Conservation (phyloP, 2,888 invertebrate genomes). For the Ophion slaviceki region DNA sequence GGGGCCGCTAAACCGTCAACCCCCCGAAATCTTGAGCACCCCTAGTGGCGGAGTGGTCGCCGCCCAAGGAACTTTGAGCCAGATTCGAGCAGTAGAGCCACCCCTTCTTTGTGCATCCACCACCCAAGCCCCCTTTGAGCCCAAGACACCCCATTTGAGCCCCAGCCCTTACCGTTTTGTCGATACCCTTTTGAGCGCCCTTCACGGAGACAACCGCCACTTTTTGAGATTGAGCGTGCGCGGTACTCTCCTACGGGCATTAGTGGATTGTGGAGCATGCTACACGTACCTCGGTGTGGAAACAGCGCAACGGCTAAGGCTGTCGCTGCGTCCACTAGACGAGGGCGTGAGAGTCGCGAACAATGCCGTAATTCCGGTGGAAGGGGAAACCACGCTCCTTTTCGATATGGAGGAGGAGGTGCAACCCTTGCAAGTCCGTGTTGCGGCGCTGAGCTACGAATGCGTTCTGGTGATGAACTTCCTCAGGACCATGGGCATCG, state of each 20-base stretch:
- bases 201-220: neutral
- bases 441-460: neutral
- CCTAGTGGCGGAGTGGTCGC: too few species aligned
- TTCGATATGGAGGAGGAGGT: too few species aligned
- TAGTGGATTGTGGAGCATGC: too few species aligned
- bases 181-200: too few species aligned
- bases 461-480: constrained; percentile 21
- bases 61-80: too few species aligned
- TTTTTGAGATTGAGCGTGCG: too few species aligned
- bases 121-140: neutral
- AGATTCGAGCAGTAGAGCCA: neutral
- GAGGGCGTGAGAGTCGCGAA: constrained; percentile 24
- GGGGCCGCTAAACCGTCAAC: too few species aligned
- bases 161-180: neutral
- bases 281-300: neutral
- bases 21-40: too few species aligned
- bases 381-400: neutral
- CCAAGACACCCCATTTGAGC: neutral
- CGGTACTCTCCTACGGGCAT: too few species aligned
- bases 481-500: neutral
- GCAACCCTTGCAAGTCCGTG: too few species aligned
- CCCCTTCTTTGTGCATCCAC: neutral
- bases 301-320: neutral
- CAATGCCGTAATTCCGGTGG: neutral
- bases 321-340: neutral